Percentiles rank a stretch among this genome's conserved stretches.
phyloP scores from a whole-genome alignment of 2,113 vertebrate species.

The Telmatochromis sp. region DNA sequence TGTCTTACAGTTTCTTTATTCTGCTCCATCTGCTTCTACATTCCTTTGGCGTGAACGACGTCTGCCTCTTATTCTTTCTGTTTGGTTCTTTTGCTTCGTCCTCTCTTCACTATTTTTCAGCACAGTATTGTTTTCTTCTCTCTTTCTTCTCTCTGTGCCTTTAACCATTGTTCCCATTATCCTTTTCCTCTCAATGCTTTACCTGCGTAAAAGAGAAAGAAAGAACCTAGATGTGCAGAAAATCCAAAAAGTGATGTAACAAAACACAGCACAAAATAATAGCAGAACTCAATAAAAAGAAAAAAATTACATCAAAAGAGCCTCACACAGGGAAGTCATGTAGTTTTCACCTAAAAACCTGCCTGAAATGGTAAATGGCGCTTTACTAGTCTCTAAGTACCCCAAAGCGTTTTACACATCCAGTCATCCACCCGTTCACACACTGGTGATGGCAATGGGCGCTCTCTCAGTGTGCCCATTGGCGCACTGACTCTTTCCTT shows the following conservation, averaged over 20 bases:
- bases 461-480: too few species aligned
- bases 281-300: background rate
- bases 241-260: background rate
- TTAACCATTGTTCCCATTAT: background rate
- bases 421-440: background rate
- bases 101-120: background rate
- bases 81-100: background rate
- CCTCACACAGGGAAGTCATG: background rate
- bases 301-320: background rate
- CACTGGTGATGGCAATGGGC: background rate
- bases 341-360: background rate
- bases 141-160: background rate
- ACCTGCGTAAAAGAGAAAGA: background rate
- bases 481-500: too few species aligned
- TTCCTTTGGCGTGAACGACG: background rate
- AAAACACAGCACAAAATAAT: background rate
- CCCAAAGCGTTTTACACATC: rapidly evolving
- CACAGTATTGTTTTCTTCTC: background rate
- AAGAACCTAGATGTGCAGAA: background rate
- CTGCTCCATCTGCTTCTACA: background rate
- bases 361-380: rapidly evolving
- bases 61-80: background rate
- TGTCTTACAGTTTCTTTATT: background rate
- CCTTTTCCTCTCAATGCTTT: background rate
- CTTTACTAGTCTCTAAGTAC: background rate